These are phyloP conservation scores for Buceros bicornis DNA, from an alignment of 2,797 vertebrate genomes.

Conservation along the genomic window DNA sequence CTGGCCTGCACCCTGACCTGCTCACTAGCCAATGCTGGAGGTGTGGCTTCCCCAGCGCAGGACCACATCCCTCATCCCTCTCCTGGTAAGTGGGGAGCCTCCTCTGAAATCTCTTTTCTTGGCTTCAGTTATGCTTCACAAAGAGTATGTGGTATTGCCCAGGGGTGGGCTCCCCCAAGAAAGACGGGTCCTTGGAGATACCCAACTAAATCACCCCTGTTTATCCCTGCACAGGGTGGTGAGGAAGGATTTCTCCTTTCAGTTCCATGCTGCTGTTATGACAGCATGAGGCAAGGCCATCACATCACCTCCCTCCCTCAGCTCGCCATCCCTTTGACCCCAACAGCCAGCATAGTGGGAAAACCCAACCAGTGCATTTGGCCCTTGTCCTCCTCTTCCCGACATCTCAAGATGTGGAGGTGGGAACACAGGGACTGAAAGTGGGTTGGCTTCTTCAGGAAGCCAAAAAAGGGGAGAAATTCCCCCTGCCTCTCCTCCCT, in stretches of 20 bases:
- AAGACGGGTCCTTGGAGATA: neutral
- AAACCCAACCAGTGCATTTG: accelerated
- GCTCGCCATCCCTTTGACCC: neutral
- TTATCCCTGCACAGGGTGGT: neutral
- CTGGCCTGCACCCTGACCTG: neutral
- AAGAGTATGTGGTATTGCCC: accelerated
- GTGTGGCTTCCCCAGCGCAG: neutral
- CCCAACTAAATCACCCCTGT: neutral
- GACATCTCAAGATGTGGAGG: neutral
- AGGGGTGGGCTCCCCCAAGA: neutral
- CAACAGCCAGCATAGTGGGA: neutral
- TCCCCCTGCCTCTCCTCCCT: too few relatives aligned
- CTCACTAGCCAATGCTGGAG: accelerated
- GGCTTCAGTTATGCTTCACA: neutral
- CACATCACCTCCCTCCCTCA: neutral
- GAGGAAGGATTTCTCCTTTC: neutral
- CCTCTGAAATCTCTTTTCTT: neutral
- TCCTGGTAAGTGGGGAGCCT: neutral
- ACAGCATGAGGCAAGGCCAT: neutral
- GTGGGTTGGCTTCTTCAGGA: neutral
- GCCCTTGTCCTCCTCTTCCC: neutral
- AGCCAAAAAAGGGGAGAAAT: neutral
- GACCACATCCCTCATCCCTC: neutral
- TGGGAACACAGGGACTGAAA: neutral
- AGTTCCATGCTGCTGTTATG: neutral